These are phyloP conservation scores for Holotrichia oblita DNA, from an alignment of 1,140 invertebrate genomes.

Conservation along the genomic window DNA sequence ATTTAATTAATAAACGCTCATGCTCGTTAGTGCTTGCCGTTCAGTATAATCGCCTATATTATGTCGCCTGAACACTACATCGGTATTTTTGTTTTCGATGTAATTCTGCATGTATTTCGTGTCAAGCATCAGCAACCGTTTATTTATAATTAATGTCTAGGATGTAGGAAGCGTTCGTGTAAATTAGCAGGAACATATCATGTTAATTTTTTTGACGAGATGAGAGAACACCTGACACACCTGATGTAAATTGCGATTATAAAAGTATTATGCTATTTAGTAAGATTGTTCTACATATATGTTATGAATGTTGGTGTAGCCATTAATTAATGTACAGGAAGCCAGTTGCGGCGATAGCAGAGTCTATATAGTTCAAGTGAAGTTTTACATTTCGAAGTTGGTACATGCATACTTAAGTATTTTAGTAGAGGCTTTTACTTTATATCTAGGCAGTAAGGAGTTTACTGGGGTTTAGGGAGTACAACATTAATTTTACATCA, in stretches of 20 bases:
- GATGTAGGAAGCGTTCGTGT: neutral
- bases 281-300: neutral
- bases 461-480: too few relatives aligned
- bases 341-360: neutral
- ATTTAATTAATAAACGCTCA: neutral
- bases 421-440: too few relatives aligned
- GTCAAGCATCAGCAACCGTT: neutral
- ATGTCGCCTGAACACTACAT: neutral
- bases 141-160: conserved; percentile 22
- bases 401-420: too few relatives aligned
- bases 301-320: neutral
- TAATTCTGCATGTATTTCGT: conserved; percentile 26
- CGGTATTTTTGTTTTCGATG: conserved; percentile 6
- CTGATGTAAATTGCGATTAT: neutral
- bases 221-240: neutral
- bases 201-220: neutral
- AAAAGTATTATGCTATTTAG: neutral
- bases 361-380: too few relatives aligned
- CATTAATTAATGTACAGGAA: conserved; percentile 12
- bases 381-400: too few relatives aligned
- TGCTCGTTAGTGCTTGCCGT: neutral
- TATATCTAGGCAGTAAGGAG: too few relatives aligned
- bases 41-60: conserved; percentile 17
- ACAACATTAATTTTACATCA: too few relatives aligned
- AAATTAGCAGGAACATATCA: conserved; percentile 1